Base-by-base conservation (phyloP, 2,113 vertebrate species). In the Motacilla alba region DNA sequence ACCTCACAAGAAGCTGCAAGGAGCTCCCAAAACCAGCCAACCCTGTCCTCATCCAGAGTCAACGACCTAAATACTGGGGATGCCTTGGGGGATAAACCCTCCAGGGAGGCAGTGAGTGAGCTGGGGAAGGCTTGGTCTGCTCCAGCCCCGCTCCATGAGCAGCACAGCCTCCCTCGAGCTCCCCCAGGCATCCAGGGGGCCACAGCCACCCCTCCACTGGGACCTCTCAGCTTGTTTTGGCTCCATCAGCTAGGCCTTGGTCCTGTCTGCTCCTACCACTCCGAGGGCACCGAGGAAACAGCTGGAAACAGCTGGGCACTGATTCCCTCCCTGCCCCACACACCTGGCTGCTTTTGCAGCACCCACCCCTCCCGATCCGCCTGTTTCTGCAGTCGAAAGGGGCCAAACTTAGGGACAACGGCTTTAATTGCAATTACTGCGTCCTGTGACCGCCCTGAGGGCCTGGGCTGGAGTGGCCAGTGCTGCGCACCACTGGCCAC, bases 21-120 rank as follows among this genome's bases (percentile, higher is more conserved):
- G n/a, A 62, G 21, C 18, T 70, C 13, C 70, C 27, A 18, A 58
- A 17, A 91, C 31, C 10, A 62, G 6, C 12, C 5, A 2, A 27
- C 21, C 35, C 15, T 47, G 55, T 22, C 22, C 31, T 74, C 28
- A 58, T 28, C 4, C 52, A 63, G 43, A 50, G 19, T 3, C 37
- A 80, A n/a, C 0, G 0, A 39, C 28, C 10, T 26, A 13, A 83
- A 58, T 8, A 7, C 2, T 56, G 49, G 2, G 2, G 31, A 8
- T 67, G 35, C 17, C 39, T 17, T 0, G 1, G 33, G 27, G 22
- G 52, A 35, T 4, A 11, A 82, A 33, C 12, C 33, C 64, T 84
- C 13, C 33, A 30, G 44, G 30, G 21, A 56, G 62, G 52, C 46
- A 56, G 18, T 1, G 39, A 46, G 18, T 4, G 55, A 56, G 33